Percentiles rank a stretch among this genome's conserved stretches.
Evolutionary conservation across 2,113 vertebrate species (phyloP).

Genomic region (Gallinago paraguaiae): DNA sequence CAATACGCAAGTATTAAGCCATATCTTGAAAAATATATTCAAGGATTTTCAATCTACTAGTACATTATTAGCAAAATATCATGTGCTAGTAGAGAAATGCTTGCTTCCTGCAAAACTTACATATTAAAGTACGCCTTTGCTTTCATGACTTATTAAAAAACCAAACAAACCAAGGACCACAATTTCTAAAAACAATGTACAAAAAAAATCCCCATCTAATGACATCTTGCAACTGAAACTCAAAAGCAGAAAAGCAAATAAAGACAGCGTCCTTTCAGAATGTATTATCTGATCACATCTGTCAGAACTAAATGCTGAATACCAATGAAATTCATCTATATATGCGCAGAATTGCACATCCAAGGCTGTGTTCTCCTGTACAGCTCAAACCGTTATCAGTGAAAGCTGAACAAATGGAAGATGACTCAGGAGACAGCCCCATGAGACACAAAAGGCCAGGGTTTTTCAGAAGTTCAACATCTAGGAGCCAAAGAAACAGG

Average conservation of each 20-base stretch:
- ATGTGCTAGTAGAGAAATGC: background rate
- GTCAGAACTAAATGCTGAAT: background rate
- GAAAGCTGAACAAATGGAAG: background rate
- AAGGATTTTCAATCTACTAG: background rate
- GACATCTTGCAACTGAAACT: background rate
- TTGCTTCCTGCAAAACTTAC: background rate
- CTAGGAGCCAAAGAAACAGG: background rate
- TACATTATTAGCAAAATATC: background rate
- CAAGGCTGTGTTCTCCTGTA: background rate
- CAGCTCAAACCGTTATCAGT: background rate
- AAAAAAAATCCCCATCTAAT: background rate
- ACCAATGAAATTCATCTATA: background rate
- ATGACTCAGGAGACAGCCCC: background rate
- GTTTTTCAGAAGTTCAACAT: background rate
- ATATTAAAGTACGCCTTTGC: background rate
- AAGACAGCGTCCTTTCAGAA: background rate
- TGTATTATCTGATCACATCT: background rate
- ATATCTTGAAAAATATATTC: background rate
- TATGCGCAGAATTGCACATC: background rate
- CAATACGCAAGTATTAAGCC: background rate
- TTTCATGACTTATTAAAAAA: background rate
- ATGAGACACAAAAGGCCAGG: background rate
- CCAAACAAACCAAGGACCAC: background rate
- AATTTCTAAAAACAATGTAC: background rate
- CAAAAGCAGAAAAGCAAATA: background rate